phyloP scores from a whole-genome alignment of 2,113 vertebrate species.

The Dasypus novemcinctus region DNA sequence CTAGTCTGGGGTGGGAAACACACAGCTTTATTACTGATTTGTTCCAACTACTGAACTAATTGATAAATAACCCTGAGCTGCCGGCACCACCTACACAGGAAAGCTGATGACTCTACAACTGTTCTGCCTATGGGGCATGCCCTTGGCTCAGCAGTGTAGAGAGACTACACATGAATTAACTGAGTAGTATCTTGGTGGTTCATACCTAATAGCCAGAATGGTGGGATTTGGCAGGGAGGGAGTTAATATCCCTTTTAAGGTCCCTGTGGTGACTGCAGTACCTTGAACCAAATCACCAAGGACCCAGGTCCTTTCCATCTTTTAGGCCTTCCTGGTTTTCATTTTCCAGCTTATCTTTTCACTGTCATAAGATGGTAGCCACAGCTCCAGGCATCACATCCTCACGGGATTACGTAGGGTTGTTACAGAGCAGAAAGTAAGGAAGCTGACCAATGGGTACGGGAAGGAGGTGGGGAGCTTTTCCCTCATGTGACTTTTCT shows the following conservation, averaged over 20 bases:
- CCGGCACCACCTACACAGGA: too few relatives aligned
- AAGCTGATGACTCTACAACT: neutral
- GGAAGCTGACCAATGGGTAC: neutral
- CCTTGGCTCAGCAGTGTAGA: neutral
- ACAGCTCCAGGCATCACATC: neutral
- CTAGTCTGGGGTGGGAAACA: neutral
- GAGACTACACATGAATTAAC: neutral
- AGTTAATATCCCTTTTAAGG: neutral
- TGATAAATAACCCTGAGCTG: neutral
- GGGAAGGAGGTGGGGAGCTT: neutral
- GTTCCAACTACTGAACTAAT: neutral
- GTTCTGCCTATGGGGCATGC: neutral
- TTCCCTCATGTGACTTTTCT: neutral
- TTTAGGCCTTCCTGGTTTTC: neutral
- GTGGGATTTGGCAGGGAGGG: neutral
- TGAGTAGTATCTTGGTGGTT: neutral
- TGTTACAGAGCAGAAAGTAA: constrained; percentile 10
- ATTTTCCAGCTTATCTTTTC: neutral
- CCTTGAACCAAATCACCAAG: neutral
- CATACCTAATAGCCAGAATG: neutral
- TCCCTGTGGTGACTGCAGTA: neutral
- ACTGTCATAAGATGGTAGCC: neutral
- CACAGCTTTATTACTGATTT: neutral
- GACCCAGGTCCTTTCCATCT: neutral
- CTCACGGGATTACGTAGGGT: neutral